A percentile compares a stretch with the other conserved stretches of the same genome.
These are phyloP conservation scores for Colossoma macropomum DNA, from an alignment of 2,113 vertebrate species.

Conservation along the genomic window DNA sequence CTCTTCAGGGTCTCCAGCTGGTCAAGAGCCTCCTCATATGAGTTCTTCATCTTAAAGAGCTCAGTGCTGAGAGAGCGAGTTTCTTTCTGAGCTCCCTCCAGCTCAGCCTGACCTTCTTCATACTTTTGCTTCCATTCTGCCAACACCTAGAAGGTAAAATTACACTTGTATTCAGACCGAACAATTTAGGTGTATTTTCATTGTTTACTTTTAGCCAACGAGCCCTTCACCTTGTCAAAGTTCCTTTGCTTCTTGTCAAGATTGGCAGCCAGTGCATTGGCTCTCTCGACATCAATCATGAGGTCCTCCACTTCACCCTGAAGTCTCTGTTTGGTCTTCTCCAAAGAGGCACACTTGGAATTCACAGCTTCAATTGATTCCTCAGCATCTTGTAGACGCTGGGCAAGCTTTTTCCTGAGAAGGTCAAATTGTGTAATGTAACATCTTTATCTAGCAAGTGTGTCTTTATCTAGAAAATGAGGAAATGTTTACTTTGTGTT, in stretches of 20 bases:
- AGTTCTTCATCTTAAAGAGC: slow-evolving; percentile 86
- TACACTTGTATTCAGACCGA: not conserved
- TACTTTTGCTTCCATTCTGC: slow-evolving; percentile 61
- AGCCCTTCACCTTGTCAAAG: slow-evolving; percentile 72
- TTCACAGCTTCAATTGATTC: slow-evolving; percentile 50
- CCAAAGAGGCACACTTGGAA: slow-evolving; percentile 55
- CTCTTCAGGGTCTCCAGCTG: slow-evolving; percentile 69
- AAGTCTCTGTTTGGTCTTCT: slow-evolving; percentile 58
- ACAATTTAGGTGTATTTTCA: not conserved
- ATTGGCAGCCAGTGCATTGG: slow-evolving; percentile 65
- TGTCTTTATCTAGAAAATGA: no score
- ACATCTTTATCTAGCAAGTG: not conserved
- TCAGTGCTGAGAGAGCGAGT: slow-evolving; percentile 81
- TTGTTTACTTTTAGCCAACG: not conserved
- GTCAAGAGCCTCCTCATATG: slow-evolving; percentile 77
- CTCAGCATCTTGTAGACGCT: slow-evolving; percentile 64
- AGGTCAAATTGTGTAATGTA: not conserved
- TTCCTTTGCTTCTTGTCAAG: slow-evolving; percentile 79
- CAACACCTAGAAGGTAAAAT: slow-evolving; percentile 30
- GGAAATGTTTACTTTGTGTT: no score
- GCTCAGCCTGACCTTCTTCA: slow-evolving; percentile 70
- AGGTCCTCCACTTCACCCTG: slow-evolving; percentile 71
- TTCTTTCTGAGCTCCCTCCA: slow-evolving; percentile 82
- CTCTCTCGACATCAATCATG: slow-evolving; percentile 71
- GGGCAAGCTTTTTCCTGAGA: slow-evolving; percentile 73